Base-by-base conservation (phyloP, 2,888 invertebrate genomes). In the Incurvaria masculella region DNA sequence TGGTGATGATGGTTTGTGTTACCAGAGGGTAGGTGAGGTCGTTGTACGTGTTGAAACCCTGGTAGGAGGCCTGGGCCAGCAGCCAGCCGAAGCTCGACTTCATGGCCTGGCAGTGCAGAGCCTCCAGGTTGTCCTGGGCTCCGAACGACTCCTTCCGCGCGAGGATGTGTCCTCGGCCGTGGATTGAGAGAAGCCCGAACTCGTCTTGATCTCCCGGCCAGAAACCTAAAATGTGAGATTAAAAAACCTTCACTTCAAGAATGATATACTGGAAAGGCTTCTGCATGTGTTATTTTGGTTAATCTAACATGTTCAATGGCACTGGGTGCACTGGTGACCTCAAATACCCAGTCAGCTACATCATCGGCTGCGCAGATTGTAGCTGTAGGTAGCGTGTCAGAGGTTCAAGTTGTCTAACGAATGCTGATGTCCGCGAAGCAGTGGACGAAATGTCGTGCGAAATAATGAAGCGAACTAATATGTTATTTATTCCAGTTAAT, bases 1-100 rank as follows among this genome's bases (percentile, higher is more conserved):
- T 89, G 1, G 95, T 93, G 38, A 97, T 80, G 14, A 95, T 76
- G 16, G 90, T 87, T 81, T 98, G 97, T 3, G 92, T 89, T 0
- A 88, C 85, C 48, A 97, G 67, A 0, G 99, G 98, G 65, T 96
- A 95, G 0, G 92, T 94, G 17, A 97, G 59, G 55, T 98, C 97
- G 57, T 91, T 90, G 63, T 83, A 93, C 16, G 92, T 90, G 27
- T 90, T 92, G 67, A 97, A 98, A 19, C 98, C 94, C 68, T 89
- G 86, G 64, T 88, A 87, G 63, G 84, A 86, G 2, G 94, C 92
- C 69, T 91, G 89, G 0, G 87, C 83, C 51, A 86, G 67, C 0
- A 93, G 71, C 88, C 93, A 93, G 1, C 86, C 85, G 63, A 88
- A 97, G 39, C 91, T 89, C 2, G 87, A 81, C 52, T 88, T 80